Percentiles rank a stretch among this genome's conserved stretches.
Evolutionary conservation across 1,140 invertebrate genomes (phyloP).

Genomic region (Littorina saxatilis): DNA sequence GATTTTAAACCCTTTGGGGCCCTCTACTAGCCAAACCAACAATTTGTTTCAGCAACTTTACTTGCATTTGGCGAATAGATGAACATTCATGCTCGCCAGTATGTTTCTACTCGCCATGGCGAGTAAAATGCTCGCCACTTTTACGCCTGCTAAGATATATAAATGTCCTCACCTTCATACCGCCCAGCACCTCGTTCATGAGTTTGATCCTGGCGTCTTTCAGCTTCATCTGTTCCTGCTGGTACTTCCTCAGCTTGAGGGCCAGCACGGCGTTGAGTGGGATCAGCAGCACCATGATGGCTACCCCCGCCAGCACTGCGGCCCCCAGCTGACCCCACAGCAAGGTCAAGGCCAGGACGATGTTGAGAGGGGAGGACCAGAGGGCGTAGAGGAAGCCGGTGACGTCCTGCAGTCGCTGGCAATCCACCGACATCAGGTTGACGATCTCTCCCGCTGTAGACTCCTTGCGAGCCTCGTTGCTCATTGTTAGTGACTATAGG

Average conservation of each 20-base stretch:
- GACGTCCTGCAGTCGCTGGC: constrained; percentile 61
- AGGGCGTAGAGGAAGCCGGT: constrained; percentile 91
- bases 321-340: constrained; percentile 85
- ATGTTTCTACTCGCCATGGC: too few species aligned
- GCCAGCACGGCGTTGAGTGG: constrained; percentile 91
- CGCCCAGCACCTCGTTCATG: constrained; percentile 76
- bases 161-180: constrained; percentile 78
- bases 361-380: constrained; percentile 96
- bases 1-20: too few species aligned
- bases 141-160: too few species aligned
- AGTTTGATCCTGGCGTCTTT: constrained; percentile 80
- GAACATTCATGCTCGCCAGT: too few species aligned
- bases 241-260: constrained; percentile 85
- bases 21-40: too few species aligned
- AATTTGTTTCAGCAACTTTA: too few species aligned
- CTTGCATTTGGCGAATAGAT: too few species aligned
- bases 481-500: constrained; percentile 65
- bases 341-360: constrained; percentile 89
- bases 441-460: constrained; percentile 79
- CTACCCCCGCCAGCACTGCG: constrained; percentile 74
- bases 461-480: constrained; percentile 68
- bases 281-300: constrained; percentile 75
- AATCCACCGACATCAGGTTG: too few species aligned
- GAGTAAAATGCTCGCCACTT: too few species aligned
- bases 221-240: constrained; percentile 77